phyloP scores from a whole-genome alignment of 2,113 vertebrate species.

The Choloepus hoffmanni region DNA sequence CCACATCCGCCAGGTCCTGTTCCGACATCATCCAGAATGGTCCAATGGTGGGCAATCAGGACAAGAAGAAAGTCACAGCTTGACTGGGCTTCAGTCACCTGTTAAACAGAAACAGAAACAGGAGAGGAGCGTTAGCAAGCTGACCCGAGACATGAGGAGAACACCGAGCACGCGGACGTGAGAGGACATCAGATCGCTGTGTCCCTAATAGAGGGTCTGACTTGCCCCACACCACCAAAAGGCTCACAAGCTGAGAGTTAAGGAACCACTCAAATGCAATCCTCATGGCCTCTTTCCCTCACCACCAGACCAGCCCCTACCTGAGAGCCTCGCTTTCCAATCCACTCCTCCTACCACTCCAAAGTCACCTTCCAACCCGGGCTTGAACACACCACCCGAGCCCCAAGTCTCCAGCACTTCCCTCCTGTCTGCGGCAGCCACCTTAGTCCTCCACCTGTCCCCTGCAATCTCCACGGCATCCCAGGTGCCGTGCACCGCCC shows the following conservation, averaged over 20 bases:
- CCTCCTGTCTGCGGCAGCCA: too few species aligned
- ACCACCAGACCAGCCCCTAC: neutral
- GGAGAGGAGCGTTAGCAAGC: neutral
- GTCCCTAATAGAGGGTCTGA: neutral
- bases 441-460: too few species aligned
- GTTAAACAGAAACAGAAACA: constrained; percentile 52
- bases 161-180: fast-evolving
- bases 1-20: constrained; percentile 96
- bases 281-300: neutral
- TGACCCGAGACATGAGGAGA: neutral
- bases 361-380: neutral
- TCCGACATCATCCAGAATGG: constrained; percentile 95
- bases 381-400: fast-evolving
- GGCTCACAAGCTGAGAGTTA: too few species aligned
- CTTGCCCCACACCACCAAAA: neutral
- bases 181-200: too few species aligned
- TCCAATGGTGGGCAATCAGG: constrained; percentile 4
- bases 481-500: neutral
- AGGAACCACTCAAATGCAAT: fast-evolving
- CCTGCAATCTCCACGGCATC: too few species aligned
- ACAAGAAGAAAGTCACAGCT: neutral
- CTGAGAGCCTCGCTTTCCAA: neutral
- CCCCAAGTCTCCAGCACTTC: neutral
- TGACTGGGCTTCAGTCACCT: constrained; percentile 75
- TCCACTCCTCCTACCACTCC: fast-evolving